Conservation (phyloP, 2,797 vertebrate species). For the Periparus ater region DNA sequence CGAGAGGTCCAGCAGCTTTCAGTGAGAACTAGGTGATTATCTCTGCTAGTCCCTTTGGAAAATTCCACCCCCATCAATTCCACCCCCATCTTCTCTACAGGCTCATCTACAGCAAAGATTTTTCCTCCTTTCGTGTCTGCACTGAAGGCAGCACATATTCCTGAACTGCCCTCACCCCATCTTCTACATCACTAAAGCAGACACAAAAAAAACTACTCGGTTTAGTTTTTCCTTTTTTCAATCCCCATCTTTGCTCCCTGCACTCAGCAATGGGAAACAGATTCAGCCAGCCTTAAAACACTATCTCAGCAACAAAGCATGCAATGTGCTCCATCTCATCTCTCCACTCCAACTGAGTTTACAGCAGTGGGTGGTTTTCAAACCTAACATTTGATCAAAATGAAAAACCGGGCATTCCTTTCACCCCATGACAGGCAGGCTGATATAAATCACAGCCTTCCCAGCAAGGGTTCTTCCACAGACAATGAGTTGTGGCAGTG, state of each 20-base stretch:
- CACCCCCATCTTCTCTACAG: background rate
- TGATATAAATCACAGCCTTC: conserved; percentile 78
- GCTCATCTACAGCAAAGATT: background rate
- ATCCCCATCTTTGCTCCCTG: background rate
- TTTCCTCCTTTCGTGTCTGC: background rate
- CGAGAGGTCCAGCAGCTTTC: background rate
- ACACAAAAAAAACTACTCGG: background rate
- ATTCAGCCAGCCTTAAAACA: conserved; percentile 51
- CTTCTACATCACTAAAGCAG: background rate
- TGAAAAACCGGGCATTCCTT: conserved; percentile 75
- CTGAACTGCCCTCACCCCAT: background rate
- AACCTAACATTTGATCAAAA: conserved; percentile 75
- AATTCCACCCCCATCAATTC: conserved; percentile 5
- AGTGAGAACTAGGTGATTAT: background rate
- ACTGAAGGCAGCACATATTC: background rate
- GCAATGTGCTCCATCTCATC: conserved; percentile 71
- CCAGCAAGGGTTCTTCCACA: conserved; percentile 59
- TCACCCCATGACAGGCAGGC: conserved; percentile 73
- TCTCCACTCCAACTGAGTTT: conserved; percentile 66
- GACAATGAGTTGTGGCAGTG: conserved; percentile 63
- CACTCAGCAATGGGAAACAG: conserved; percentile 45
- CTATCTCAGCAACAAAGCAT: conserved; percentile 69
- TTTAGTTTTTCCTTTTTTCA: background rate
- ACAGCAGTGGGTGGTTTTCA: conserved; percentile 76
- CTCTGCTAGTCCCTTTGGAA: background rate